Base-by-base conservation (phyloP, 2,797 vertebrate species). In the Enteromius thamalakanensis region DNA sequence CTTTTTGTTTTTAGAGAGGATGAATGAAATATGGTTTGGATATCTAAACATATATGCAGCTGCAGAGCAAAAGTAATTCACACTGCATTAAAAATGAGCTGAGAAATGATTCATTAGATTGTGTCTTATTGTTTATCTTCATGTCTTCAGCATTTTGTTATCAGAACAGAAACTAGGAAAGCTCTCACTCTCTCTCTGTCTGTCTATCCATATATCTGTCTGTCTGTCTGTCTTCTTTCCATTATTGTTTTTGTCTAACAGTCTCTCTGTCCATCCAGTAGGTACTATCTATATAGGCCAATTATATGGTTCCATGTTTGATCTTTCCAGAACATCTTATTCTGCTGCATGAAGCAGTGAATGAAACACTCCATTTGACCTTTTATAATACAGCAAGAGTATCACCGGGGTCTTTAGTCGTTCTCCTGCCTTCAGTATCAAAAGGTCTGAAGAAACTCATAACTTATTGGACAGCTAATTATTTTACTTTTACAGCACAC, bases 401-500 rank as follows among this genome's bases (percentile, higher is more conserved):
- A 68, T 82, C 47, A 55, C 29, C 2, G 2, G 23, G 72, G 62
- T 76, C 62, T 83, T 77, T 53, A n/a, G 51, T 12, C 21, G 0
- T 67, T 11, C 58, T 72, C 23, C n/a, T 64, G 23, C 6, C 67
- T 68, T 68, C 47, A 65, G 85, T 86, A 76, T 86, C 69, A 85
- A 84, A 90, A 86, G 84, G 88, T 87, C 76, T 42, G 80, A 77
- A 45, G 65, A 74, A 79, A 80, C 88, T 89, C 88, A 90, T 89
- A 79, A 62, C 74, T 87, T 62, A 80, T 34, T 55, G 42, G 42
- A 81, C n/a, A 86, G 79, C 67, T 90, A 91, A 92, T 92, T 89
- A 87, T 86, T 87, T 88, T 87, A 65, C 87, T 91, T 65, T 90
- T 90, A 88, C 86, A 64, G 42, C 79, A 88, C 76, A 49, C 32